These are phyloP conservation scores for Halictus ligatus DNA, from an alignment of 2,888 invertebrate genomes.

Conservation along the genomic window DNA sequence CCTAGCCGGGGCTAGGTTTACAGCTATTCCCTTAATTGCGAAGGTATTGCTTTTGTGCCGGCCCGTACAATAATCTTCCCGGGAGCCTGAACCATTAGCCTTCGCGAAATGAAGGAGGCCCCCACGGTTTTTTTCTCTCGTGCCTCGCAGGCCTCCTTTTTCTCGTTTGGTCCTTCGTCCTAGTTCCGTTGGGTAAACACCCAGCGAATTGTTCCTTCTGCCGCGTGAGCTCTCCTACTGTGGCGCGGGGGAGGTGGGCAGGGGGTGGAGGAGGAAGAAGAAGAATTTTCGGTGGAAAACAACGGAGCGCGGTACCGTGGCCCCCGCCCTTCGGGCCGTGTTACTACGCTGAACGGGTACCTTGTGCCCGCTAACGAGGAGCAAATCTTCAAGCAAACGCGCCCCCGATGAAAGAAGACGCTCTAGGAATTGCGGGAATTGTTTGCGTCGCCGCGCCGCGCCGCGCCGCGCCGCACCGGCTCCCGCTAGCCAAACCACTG, in stretches of 20 bases:
- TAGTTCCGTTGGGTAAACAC: slow-evolving; percentile 41
- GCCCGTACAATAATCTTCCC: slow-evolving; percentile 80
- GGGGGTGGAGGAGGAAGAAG: not conserved
- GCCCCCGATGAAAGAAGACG: slow-evolving; percentile 45
- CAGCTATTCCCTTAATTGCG: slow-evolving; percentile 81
- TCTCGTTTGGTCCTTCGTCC: slow-evolving; percentile 54
- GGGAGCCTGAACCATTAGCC: slow-evolving; percentile 72
- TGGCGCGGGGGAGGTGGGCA: too few species aligned
- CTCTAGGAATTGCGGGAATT: slow-evolving; percentile 44
- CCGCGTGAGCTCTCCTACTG: not conserved
- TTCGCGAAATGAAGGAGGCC: slow-evolving; percentile 56
- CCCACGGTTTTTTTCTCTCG: slow-evolving; percentile 19
- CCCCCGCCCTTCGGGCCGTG: slow-evolving; percentile 69
- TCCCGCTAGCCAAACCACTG: slow-evolving; percentile 27
- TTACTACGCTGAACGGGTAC: slow-evolving; percentile 53
- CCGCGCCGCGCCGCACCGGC: slow-evolving; percentile 11
- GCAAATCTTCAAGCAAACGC: slow-evolving; percentile 81
- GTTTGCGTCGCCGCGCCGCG: slow-evolving; percentile 41
- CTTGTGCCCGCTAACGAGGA: slow-evolving; percentile 75
- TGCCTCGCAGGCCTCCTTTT: slow-evolving; percentile 48
- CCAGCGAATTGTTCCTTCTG: slow-evolving; percentile 58
- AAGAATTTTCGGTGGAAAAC: slow-evolving; percentile 36
- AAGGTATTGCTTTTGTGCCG: slow-evolving; percentile 82
- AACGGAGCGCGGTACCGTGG: slow-evolving; percentile 54
- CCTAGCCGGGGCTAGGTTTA: slow-evolving; percentile 68